A percentile compares a stretch with the other conserved stretches of the same genome.
These are phyloP conservation scores for Psephotus haematonotus DNA, from an alignment of 2,113 vertebrate genomes.

Conservation along the genomic window DNA sequence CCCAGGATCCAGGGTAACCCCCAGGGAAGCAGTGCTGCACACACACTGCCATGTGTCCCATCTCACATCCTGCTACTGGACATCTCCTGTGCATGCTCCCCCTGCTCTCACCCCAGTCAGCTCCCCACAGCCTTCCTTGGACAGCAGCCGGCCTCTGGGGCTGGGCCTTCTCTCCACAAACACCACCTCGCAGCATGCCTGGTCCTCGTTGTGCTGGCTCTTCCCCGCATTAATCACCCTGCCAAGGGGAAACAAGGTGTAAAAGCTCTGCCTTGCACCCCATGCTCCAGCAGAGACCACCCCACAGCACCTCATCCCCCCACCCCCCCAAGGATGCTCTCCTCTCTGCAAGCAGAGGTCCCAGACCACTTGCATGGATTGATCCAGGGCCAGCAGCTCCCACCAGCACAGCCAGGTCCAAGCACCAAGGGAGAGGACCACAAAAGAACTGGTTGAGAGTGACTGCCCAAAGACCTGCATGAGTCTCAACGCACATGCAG, in stretches of 20 bases:
- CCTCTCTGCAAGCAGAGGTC: background rate
- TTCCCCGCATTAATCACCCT: slow-evolving; percentile 98
- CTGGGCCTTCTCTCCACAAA: slow-evolving; percentile 79
- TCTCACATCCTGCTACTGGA: background rate
- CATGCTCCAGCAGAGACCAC: background rate
- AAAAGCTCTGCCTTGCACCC: background rate
- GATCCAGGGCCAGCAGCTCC: background rate
- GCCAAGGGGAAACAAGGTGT: background rate
- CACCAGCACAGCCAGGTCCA: background rate
- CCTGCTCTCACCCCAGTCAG: slow-evolving; percentile 38
- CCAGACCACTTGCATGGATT: background rate
- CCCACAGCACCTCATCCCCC: accelerated
- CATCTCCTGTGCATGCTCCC: background rate
- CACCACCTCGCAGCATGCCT: slow-evolving; percentile 92
- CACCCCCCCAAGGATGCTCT: background rate
- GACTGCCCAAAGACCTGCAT: background rate
- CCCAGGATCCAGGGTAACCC: background rate
- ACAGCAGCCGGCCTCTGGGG: background rate
- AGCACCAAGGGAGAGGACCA: background rate
- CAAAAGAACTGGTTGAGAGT: background rate
- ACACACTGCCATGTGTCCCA: accelerated
- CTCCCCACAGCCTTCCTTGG: background rate
- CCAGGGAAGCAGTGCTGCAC: accelerated
- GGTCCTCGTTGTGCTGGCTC: slow-evolving; percentile 97
- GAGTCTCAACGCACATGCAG: background rate